Evolutionary conservation across 2,888 invertebrate genomes (phyloP).

Genomic region (Steinernema carpocapsae): DNA sequence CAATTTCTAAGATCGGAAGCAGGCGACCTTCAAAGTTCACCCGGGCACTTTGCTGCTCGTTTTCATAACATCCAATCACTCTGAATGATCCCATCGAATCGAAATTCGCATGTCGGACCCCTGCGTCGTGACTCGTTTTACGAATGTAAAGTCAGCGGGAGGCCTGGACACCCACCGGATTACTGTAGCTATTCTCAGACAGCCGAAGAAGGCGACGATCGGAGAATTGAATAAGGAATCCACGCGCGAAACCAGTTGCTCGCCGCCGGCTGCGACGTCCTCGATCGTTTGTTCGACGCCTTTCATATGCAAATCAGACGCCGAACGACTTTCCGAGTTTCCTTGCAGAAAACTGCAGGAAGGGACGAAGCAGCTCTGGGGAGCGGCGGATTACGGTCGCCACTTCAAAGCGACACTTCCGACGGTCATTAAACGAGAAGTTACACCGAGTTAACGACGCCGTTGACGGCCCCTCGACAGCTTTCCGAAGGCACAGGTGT

Average conservation of each 20-base stretch:
- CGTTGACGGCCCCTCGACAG: slow-evolving; percentile 27
- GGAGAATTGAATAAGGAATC: slow-evolving; percentile 5
- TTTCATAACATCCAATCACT: slow-evolving; percentile 25
- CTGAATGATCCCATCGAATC: slow-evolving; percentile 23
- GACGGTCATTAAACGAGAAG: slow-evolving; percentile 30
- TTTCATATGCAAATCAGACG: slow-evolving; percentile 33
- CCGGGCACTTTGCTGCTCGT: slow-evolving; percentile 17
- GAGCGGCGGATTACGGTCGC: slow-evolving; percentile 16
- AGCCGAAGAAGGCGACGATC: slow-evolving; percentile 11
- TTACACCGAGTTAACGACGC: slow-evolving; percentile 35
- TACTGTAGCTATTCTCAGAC: slow-evolving; percentile 14
- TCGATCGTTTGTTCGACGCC: slow-evolving; percentile 28
- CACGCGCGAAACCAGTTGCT: slow-evolving; percentile 26
- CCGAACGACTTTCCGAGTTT: slow-evolving; percentile 17
- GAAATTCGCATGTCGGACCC: slow-evolving; percentile 33
- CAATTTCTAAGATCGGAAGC: neutral
- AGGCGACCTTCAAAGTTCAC: neutral
- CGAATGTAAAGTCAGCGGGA: slow-evolving; percentile 9
- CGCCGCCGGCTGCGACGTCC: neutral
- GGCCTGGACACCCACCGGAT: neutral
- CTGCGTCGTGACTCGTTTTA: slow-evolving; percentile 26
- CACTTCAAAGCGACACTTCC: slow-evolving; percentile 33
- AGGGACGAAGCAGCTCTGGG: slow-evolving; percentile 10
- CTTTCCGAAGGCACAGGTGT: slow-evolving; percentile 30
- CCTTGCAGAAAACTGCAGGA: neutral